Evolutionary conservation across 2,113 vertebrate species (phyloP).

Genomic region (Phocoena sinus): DNA sequence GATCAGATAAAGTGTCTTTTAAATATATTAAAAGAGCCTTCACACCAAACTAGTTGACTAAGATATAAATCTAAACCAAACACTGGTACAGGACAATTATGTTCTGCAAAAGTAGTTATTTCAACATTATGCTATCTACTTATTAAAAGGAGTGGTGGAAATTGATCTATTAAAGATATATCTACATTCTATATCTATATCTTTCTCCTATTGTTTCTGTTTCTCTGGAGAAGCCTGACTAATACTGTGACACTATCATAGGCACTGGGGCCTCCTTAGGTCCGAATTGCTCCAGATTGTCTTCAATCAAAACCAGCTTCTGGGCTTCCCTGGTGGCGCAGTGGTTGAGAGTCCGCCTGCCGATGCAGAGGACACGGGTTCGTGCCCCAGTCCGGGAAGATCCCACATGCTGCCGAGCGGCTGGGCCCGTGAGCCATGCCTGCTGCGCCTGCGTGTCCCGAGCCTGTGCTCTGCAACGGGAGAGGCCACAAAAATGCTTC

Average conservation of each 20-base stretch:
- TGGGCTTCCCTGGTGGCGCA: no score
- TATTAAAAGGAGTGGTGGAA: not conserved
- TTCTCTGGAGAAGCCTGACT: not conserved
- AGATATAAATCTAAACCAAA: not conserved
- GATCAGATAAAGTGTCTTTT: not conserved
- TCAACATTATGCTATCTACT: not conserved
- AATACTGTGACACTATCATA: not conserved
- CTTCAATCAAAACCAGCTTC: not conserved
- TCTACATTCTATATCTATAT: not conserved
- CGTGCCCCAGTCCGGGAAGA: no score
- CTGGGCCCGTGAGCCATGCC: no score
- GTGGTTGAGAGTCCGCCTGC: no score
- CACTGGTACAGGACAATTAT: not conserved
- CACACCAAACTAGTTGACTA: not conserved
- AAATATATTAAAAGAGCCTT: not conserved
- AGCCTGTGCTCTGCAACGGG: no score
- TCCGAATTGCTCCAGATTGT: not conserved
- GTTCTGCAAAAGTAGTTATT: not conserved
- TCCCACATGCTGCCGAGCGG: no score
- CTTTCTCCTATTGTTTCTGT: not conserved
- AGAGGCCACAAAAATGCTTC: not conserved
- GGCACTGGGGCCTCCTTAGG: not conserved
- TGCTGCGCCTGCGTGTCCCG: fast-evolving
- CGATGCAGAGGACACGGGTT: no score
- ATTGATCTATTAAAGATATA: not conserved